Evolutionary conservation across 1,140 invertebrate species (phyloP), one percentile per base, ranked within the genome.

Genomic region (Bombus superbus): DNA sequence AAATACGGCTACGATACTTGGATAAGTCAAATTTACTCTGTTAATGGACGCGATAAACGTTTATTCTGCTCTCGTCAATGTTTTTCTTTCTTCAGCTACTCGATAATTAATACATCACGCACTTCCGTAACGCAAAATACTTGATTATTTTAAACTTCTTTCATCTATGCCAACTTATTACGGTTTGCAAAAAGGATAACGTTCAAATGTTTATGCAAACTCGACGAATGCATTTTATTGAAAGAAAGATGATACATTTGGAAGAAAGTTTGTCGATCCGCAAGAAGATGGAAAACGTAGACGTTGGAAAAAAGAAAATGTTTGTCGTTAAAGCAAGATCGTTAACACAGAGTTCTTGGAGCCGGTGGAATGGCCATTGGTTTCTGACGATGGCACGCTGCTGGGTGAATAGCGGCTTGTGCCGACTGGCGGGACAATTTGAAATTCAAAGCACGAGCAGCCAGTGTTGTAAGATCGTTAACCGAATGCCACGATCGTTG

Each of bases 401-500:
- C 22, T n/a, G 15, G 32, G 32, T 4, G 35, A 38, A 69, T 8
- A n/a, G 32, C 28, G 42, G 57, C 59, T 25, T n/a, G 42, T 57
- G 69, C 28, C 73, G 66, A 40, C 68, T 32, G 73, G 38, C 66
- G 81, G 73, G 44, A 77, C 66, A 13, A 86, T 88, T 90, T 90
- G 89, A 90, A 83, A 90, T 90, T 90, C 89, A 90, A 86, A 83
- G 83, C 89, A 88, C 81, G 84, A 75, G 57, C 62, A 68, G 47
- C 18, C 77, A 53, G 72, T 88, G 83, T 90, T 90, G 89, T 90
- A 90, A 90, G 89, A 90, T 90, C 89, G 89, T 90, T 90, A 90
- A 86, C 89, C 86, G 78, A 90, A 88, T 77, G 59, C 79, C 59
- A 35, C 77, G 89, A 88, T 88, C 71, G 88, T 85, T 89, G 80